Base-by-base conservation (phyloP, 1,140 invertebrate genomes). In the Venturia canescens region DNA sequence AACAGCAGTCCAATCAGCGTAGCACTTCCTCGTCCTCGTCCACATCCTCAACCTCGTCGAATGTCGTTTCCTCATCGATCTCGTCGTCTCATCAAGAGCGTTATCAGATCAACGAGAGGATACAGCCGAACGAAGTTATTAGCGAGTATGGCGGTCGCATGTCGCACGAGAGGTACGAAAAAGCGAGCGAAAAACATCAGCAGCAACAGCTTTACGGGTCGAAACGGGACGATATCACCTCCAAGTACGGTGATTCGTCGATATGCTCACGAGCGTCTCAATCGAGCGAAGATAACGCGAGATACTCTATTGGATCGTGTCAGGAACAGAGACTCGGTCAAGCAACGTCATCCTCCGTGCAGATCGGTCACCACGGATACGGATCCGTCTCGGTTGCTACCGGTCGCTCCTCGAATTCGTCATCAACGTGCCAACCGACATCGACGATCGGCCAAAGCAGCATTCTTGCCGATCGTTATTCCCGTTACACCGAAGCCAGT, bases 271-370 rank as follows among this genome's bases (percentile, higher is more conserved):
- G 83, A 79, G 23, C 78, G 72, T 57, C 57, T 44, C 80, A 81
- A 77, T 77, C 72, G 66, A 70, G 72, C 34, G 34, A 0, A 53
- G 53, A 77, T 38, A 81, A 18, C 57, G 29, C 0, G 21, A 77
- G 74, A 75, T 70, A 57, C 66, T 31, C 3, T 16, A 75, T 70
- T 60, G 50, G 60, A 48, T 23, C 75, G 23, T 31, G 76, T 21
- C 84, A 87, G 78, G 84, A 69, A 31, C 85, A 86, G 18, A 77
- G 86, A 31, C 88, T 84, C 80, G 80, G 66, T 21, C 87, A 88
- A 60, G 78, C 85, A n/a, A 7, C 78, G 29, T 79, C 60, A 38
- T 63, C 80, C 11, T 23, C 48, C 21, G 31, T 78, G 67, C 74
- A 78, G 34, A 70, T 70, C 50, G 67, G 48, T 60, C 69, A 79